These are phyloP conservation scores for Lithophane semibrunnea DNA, from an alignment of 2,888 invertebrate species.

Conservation along the genomic window DNA sequence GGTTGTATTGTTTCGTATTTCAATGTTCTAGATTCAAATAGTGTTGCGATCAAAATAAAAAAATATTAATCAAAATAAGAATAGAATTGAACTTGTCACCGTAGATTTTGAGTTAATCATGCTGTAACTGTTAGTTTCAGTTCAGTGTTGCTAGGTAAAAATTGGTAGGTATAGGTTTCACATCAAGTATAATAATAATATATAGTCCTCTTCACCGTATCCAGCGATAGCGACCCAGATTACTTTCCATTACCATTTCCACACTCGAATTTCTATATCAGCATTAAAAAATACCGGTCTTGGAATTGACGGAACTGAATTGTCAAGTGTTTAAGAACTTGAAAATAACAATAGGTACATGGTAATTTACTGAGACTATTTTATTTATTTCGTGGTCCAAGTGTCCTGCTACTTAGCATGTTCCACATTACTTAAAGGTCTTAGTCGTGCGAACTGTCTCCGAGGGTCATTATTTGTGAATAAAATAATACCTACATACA, in stretches of 20 bases:
- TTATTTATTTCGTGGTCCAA: slow-evolving; percentile 46
- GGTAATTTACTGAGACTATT: background rate
- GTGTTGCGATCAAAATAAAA: background rate
- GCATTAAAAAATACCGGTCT: background rate
- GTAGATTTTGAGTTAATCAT: background rate
- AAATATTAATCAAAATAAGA: background rate
- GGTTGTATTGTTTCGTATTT: slow-evolving; percentile 38
- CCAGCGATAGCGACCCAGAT: too few species aligned
- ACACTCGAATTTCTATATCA: background rate
- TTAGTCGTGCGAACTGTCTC: slow-evolving; percentile 53
- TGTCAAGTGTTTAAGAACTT: background rate
- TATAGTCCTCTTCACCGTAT: too few species aligned
- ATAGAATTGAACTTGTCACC: background rate
- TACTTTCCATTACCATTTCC: background rate
- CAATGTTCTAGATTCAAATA: slow-evolving; percentile 31
- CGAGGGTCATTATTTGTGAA: slow-evolving; percentile 47
- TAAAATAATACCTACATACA: slow-evolving; percentile 27
- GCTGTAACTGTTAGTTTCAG: background rate
- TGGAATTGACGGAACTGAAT: background rate
- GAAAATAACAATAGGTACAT: slow-evolving; percentile 6
- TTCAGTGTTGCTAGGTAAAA: background rate
- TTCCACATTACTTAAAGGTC: slow-evolving; percentile 51
- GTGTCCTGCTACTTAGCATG: slow-evolving; percentile 38
- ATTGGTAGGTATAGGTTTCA: background rate
- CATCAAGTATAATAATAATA: background rate